phyloP scores from a whole-genome alignment of 1,140 invertebrate species.

The Diprion similis region DNA sequence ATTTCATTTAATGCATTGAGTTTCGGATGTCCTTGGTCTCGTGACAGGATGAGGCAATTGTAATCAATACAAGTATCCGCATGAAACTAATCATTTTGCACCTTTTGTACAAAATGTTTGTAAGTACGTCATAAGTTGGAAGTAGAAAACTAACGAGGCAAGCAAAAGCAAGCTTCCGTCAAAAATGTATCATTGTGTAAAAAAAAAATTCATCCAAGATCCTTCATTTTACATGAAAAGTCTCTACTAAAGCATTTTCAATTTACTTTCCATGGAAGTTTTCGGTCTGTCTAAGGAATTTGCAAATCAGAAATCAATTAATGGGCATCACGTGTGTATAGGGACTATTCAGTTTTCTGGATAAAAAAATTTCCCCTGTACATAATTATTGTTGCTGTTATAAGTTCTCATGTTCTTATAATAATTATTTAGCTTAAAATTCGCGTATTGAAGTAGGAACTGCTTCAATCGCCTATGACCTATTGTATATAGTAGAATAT shows the following conservation, averaged over 20 bases:
- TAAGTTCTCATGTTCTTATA: constrained; percentile 22
- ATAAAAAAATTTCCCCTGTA: constrained; percentile 4
- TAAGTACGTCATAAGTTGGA: neutral
- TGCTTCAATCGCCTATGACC: constrained; percentile 35
- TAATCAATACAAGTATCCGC: neutral
- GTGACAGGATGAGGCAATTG: neutral
- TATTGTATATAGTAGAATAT: constrained; percentile 54
- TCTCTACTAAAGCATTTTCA: neutral
- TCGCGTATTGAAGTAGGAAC: constrained; percentile 37
- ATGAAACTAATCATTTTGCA: neutral
- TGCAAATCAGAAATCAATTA: neutral
- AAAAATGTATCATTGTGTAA: neutral
- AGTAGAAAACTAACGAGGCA: neutral
- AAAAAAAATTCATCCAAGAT: constrained; percentile 2
- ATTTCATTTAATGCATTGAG: neutral
- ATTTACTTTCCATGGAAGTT: neutral
- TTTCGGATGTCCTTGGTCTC: neutral
- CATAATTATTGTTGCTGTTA: constrained; percentile 8
- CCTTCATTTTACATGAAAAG: neutral
- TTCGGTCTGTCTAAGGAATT: neutral
- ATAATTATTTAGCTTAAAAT: constrained; percentile 44
- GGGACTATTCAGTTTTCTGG: neutral
- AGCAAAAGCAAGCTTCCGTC: neutral
- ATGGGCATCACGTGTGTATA: neutral
- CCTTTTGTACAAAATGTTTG: neutral